Conservation (phyloP, 2,888 invertebrate species). For the Brachypterus glaber region DNA sequence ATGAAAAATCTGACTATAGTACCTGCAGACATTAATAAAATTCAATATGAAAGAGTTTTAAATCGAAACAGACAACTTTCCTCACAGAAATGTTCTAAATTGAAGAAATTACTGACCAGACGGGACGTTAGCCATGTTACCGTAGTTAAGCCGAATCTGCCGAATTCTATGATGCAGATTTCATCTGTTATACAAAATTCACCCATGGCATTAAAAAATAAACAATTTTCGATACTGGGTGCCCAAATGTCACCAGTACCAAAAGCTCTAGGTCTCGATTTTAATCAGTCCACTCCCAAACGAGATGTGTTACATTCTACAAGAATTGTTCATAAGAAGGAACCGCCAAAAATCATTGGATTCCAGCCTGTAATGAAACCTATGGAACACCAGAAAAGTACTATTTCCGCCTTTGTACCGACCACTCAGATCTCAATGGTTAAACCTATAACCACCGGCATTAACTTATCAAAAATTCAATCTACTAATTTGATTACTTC, state of each 20-base stretch:
- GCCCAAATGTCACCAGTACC: constrained; percentile 21
- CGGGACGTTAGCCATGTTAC: constrained; percentile 46
- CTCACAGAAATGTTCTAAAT: constrained; percentile 44
- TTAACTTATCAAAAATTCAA: too few species aligned
- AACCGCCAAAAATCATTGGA: constrained; percentile 3
- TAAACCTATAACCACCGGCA: background rate
- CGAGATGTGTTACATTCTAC: constrained; percentile 14
- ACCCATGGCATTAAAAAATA: constrained; percentile 18
- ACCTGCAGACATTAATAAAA: constrained; percentile 37
- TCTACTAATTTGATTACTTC: too few species aligned
- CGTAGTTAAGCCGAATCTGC: constrained; percentile 42
- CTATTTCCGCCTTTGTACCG: constrained; percentile 19
- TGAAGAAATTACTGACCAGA: constrained; percentile 45
- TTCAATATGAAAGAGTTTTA: constrained; percentile 35
- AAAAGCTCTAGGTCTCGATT: constrained; percentile 20
- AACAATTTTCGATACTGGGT: constrained; percentile 21
- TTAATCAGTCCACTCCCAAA: constrained; percentile 28
- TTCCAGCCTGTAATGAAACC: constrained; percentile 1
- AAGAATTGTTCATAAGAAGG: constrained; percentile 15
- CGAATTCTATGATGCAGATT: constrained; percentile 28
- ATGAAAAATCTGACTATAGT: constrained; percentile 48
- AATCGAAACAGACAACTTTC: constrained; percentile 38
- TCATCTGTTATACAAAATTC: too few species aligned
- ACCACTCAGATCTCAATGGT: constrained; percentile 11
- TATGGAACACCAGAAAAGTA: background rate